These are phyloP conservation scores for Halcyon senegalensis DNA, from an alignment of 2,113 vertebrate species.

Conservation along the genomic window DNA sequence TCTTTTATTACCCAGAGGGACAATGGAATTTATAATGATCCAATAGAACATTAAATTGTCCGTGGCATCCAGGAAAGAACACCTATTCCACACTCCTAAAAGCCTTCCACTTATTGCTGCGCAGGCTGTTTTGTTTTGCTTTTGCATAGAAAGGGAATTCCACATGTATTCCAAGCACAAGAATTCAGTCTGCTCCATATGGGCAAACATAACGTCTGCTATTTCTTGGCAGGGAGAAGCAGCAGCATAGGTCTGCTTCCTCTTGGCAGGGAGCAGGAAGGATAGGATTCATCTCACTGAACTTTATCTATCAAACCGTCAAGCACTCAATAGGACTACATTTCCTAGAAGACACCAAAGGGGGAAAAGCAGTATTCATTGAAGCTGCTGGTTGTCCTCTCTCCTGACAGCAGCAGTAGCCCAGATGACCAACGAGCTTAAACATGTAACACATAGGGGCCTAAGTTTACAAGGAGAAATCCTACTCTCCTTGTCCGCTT, in stretches of 20 bases:
- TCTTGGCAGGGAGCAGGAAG: slow-evolving; percentile 14
- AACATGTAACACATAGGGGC: neutral
- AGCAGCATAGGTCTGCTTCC: slow-evolving; percentile 32
- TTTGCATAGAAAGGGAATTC: slow-evolving; percentile 47
- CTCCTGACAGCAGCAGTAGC: neutral
- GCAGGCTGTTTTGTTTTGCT: slow-evolving; percentile 4
- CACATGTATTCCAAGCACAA: neutral
- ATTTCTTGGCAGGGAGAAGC: slow-evolving; percentile 22
- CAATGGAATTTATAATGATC: neutral
- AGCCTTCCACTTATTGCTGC: neutral
- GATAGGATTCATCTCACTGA: slow-evolving; percentile 20
- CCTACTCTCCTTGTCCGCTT: neutral
- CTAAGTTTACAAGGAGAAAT: neutral
- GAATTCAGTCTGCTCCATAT: slow-evolving; percentile 3
- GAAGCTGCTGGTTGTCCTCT: neutral
- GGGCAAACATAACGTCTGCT: neutral
- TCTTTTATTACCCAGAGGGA: neutral
- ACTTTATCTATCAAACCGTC: neutral
- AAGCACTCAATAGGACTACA: neutral
- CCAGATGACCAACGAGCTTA: neutral
- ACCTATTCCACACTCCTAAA: neutral
- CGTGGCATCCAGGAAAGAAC: neutral
- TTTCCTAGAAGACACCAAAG: slow-evolving; percentile 43
- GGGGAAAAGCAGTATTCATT: neutral
- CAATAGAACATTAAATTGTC: neutral